Conservation (phyloP, 2,797 vertebrate species). For the Urophycis tenuis region DNA sequence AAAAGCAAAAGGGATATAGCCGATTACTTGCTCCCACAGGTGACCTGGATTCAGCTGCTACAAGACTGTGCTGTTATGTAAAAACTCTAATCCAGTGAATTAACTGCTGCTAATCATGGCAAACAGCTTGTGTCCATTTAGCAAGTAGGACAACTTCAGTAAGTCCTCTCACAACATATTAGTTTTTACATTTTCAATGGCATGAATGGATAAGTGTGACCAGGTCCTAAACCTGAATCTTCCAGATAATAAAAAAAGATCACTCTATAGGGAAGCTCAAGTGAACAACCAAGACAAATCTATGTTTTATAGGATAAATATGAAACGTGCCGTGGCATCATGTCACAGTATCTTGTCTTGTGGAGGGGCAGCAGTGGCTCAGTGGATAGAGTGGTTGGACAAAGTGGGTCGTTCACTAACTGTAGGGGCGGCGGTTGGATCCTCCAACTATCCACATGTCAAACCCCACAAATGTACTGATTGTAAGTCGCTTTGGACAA, state of each 20-base stretch:
- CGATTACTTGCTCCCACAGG: background rate
- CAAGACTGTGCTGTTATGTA: slow-evolving; percentile 43
- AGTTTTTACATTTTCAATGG: slow-evolving; percentile 7
- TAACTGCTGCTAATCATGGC: slow-evolving; percentile 47
- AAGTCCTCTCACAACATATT: background rate
- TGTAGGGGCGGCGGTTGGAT: too few relatives aligned
- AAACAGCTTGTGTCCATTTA: slow-evolving; percentile 42
- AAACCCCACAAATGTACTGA: too few relatives aligned
- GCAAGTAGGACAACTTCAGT: slow-evolving; percentile 19
- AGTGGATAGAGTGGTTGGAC: too few relatives aligned
- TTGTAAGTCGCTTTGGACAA: too few relatives aligned
- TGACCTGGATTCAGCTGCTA: background rate
- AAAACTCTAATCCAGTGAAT: slow-evolving; percentile 31
- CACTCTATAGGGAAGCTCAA: background rate
- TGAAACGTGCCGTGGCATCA: background rate
- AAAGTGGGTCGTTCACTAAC: too few relatives aligned
- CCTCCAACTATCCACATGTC: too few relatives aligned
- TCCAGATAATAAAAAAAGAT: background rate
- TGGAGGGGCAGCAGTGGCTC: too few relatives aligned
- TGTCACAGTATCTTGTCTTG: background rate
- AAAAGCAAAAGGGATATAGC: background rate
- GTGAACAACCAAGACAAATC: background rate
- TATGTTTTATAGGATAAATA: background rate
- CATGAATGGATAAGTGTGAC: background rate
- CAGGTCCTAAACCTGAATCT: background rate